These are phyloP conservation scores for Drosophila pachea DNA, from an alignment of 1,140 invertebrate genomes.

Conservation along the genomic window DNA sequence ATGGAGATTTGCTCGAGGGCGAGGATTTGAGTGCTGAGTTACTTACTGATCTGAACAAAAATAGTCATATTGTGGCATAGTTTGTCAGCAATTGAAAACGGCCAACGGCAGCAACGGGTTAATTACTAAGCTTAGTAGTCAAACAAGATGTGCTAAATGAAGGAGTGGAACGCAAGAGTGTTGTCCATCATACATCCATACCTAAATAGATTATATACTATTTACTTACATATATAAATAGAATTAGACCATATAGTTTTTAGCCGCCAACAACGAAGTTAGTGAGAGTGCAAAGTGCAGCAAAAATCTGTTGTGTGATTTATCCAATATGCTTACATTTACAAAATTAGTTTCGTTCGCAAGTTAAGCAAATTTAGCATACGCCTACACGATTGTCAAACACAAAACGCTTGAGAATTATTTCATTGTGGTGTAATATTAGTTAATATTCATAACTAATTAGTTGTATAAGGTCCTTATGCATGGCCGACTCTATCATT, in stretches of 20 bases:
- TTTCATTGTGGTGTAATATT: constrained; percentile 61
- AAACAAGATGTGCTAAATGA: constrained; percentile 63
- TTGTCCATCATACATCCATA: constrained; percentile 47
- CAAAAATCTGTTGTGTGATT: constrained; percentile 68
- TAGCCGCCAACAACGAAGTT: constrained; percentile 68
- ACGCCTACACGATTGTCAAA: constrained; percentile 56
- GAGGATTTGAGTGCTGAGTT: constrained; percentile 72
- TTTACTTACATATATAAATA: constrained; percentile 35
- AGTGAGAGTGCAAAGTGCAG: constrained; percentile 46
- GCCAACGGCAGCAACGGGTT: constrained; percentile 53
- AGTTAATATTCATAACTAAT: constrained; percentile 50
- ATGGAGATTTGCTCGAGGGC: constrained; percentile 72
- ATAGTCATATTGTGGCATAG: constrained; percentile 78
- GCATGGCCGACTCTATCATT: constrained; percentile 39
- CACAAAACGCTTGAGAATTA: constrained; percentile 59
- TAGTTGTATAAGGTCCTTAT: constrained; percentile 37
- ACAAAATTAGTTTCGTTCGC: constrained; percentile 53
- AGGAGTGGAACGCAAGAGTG: constrained; percentile 43
- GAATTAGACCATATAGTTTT: constrained; percentile 49
- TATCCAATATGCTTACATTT: constrained; percentile 67
- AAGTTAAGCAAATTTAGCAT: constrained; percentile 39
- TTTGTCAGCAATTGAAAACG: constrained; percentile 14
- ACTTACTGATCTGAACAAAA: constrained; percentile 77
- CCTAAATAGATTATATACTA: constrained; percentile 21
- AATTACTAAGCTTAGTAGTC: constrained; percentile 64